Conservation (phyloP, 2,888 invertebrate species). For the Drosophila limbata region DNA sequence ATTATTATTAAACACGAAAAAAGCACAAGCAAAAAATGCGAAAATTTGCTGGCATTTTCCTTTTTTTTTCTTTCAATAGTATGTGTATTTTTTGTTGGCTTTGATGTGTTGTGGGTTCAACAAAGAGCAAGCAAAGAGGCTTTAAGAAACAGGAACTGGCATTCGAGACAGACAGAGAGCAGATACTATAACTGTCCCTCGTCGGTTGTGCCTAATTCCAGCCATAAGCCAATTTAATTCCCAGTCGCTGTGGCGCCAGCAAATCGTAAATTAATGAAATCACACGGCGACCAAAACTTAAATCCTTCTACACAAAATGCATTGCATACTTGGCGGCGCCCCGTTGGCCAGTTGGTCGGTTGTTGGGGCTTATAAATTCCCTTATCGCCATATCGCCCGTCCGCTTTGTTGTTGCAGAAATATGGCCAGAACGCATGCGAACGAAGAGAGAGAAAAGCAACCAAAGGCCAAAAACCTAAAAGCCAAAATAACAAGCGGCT, state of each 20-base stretch:
- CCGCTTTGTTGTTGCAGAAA: conserved; percentile 65
- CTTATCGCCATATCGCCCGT: conserved; percentile 67
- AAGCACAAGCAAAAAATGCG: conserved; percentile 24
- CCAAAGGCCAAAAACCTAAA: conserved; percentile 47
- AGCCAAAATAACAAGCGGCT: conserved; percentile 49
- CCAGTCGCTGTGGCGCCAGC: conserved; percentile 64
- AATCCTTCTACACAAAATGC: conserved; percentile 68
- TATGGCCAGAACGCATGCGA: conserved; percentile 72
- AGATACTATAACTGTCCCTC: conserved; percentile 6
- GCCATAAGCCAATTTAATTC: conserved; percentile 75
- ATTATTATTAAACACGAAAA: conserved; percentile 68
- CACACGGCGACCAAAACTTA: conserved; percentile 64
- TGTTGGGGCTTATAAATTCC: conserved; percentile 67
- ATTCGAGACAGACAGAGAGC: not conserved
- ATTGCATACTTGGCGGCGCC: conserved; percentile 55
- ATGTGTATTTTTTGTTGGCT: conserved; percentile 31
- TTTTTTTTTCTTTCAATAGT: conserved; percentile 13
- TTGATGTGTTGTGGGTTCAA: conserved; percentile 45
- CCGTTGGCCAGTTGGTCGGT: conserved; percentile 22
- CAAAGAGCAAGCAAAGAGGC: conserved; percentile 35
- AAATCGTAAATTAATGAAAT: conserved; percentile 78
- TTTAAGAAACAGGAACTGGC: conserved; percentile 44
- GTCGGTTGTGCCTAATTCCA: conserved; percentile 51
- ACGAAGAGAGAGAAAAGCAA: conserved; percentile 17
- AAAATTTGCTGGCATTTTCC: conserved; percentile 24